Evolutionary conservation across 2,888 invertebrate genomes (phyloP), one percentile per base, ranked within the genome.

Genomic region (Periphyllus acericola): DNA sequence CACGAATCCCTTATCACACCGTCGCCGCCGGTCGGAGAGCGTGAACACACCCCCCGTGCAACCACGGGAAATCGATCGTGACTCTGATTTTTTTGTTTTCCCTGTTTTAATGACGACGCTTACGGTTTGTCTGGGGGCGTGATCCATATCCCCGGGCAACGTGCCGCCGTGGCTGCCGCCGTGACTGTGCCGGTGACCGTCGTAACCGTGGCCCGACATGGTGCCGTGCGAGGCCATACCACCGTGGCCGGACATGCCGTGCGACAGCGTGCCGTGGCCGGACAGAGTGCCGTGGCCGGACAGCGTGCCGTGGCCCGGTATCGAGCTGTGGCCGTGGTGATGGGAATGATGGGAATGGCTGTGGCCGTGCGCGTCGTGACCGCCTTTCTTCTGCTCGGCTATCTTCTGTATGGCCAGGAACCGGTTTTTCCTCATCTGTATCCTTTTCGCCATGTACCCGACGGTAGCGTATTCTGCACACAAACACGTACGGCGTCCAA

Each of bases 361-460:
- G 88, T 94, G 94, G 4, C 95, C 94, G 29, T 92, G 92, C 88
- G 91, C 91, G 83, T 92, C 92, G 90, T 92, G 92, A 76, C 91
- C 91, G 90, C 96, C 95, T 93, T 97, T 97, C 93, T 97, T 97
- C 93, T 97, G 96, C 91, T 97, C 96, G 90, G 96, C 96, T 92
- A 97, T 96, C 93, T 97, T 97, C 92, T 97, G 97, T 91, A 96
- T 95, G 89, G 96, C 96, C 92, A 96, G 93, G 93, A 97, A 96
- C 92, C 97, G 94, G 92, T 96, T 97, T 93, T 98, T 97, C 92
- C 97, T 94, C 97, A 98, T 97, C 92, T 97, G 97, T 93, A 98
- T 97, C 92, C 98, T 94, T 93, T 98, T 98, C 90, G 97, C 98
- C 96, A 98, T 97, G 93, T 99, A 99, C 90, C 98, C 98, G 91